Base-by-base conservation (phyloP, 2,113 vertebrate genomes). In the Geococcyx californianus region DNA sequence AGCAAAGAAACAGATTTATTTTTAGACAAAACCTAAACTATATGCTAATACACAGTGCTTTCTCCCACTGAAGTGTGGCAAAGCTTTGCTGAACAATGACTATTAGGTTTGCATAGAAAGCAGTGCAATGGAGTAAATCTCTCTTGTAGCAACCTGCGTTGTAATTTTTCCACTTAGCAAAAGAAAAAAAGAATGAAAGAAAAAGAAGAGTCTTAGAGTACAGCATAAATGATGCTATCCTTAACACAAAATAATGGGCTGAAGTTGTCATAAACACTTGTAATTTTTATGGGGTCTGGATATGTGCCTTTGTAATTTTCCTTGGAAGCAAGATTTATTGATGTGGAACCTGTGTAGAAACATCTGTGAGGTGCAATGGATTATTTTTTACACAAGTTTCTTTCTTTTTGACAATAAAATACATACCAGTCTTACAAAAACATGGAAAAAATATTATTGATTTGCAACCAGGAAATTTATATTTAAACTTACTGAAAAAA, bases 161-260 rank as follows among this genome's bases (percentile, higher is more conserved):
- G 26, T 62, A 83, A 59, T 18, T 49, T 49, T 49, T 19, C 14
- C 49, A 4, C 9, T 44, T 66, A 5, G 5, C 1, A 3, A 5
- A 3, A 2, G 5, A 0, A 2, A 5, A 17, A 4, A 16, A 44
- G 12, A 2, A 25, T 26, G 20, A 54, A 17, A 25, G 20, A 54
- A 44, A 23, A 34, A 42, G 47, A 7, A 12, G 40, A 76, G 29
- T 15, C 9, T 66, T 59, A 16, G 51, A 59, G 52, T n/a, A 59
- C 34, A 81, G 66, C 36, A 33, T 45, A 82, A 89, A 42, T 1
- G 8, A 15, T 79, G 44, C 69, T 72, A 29, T 68, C 47, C 54
- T 89, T 56, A 47, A 52, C 13, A 24, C 59, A 36, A 6, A 54
- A 4, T 73, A 82, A 69, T 11, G 59, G 40, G 42, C 54, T 93